Conservation (phyloP, 2,888 invertebrate species). For the Apeira syringaria region DNA sequence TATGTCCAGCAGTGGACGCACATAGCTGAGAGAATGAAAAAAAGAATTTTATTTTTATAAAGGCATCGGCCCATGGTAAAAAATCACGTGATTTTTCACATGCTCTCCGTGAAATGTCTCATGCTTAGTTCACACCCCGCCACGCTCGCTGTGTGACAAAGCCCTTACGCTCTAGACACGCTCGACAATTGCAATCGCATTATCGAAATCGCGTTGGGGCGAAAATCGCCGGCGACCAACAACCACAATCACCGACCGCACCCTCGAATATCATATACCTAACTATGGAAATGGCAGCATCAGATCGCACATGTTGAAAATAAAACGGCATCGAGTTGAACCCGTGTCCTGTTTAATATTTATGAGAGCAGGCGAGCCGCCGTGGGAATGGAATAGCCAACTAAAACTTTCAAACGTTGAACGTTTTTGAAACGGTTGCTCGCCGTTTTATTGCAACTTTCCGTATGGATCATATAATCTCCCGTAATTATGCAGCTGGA, state of each 20-base stretch:
- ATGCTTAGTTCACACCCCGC: too few relatives aligned
- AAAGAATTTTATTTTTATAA: too few relatives aligned
- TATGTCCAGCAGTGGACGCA: too few relatives aligned
- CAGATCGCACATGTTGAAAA: conserved; percentile 48
- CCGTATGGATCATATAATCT: conserved; percentile 37
- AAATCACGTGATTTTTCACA: too few relatives aligned
- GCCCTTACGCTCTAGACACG: conserved; percentile 6
- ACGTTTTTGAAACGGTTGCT: conserved; percentile 46
- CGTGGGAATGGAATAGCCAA: conserved; percentile 46
- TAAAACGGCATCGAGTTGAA: conserved; percentile 48
- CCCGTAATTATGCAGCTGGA: conserved; percentile 22
- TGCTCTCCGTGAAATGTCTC: too few relatives aligned
- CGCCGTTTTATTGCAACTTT: conserved; percentile 50
- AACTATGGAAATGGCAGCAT: conserved; percentile 40
- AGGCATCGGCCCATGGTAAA: too few relatives aligned
- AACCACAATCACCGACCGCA: conserved; percentile 21
- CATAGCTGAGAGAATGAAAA: too few relatives aligned
- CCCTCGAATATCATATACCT: conserved; percentile 35
- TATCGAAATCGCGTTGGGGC: conserved; percentile 20
- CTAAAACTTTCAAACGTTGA: conserved; percentile 51
- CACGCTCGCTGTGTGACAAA: too few relatives aligned
- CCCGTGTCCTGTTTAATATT: conserved; percentile 57
- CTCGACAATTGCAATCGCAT: conserved; percentile 21
- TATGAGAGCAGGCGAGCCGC: conserved; percentile 45
- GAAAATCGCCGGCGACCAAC: conserved; percentile 10